Evolutionary conservation across 2,888 invertebrate species (phyloP).

Genomic region (Altica lythri): DNA sequence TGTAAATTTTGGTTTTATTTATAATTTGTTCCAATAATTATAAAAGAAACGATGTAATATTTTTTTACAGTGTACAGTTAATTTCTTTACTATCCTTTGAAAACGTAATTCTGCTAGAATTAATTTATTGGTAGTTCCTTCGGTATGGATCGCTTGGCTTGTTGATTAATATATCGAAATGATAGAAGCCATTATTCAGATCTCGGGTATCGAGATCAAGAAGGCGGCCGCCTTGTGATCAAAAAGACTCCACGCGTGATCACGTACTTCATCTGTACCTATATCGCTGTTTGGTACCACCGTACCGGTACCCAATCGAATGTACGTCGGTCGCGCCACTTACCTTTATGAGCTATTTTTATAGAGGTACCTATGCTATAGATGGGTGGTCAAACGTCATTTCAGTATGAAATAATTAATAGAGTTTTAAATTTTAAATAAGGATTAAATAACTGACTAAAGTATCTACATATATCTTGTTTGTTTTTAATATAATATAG

Average conservation of each 20-base stretch:
- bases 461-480: too few species aligned
- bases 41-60: too few species aligned
- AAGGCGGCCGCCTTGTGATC: conserved; percentile 51
- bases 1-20: too few species aligned
- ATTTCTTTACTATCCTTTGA: conserved; percentile 6
- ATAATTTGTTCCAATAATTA: too few species aligned
- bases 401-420: too few species aligned
- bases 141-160: conserved; percentile 22
- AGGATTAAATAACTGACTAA: too few species aligned
- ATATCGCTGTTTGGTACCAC: conserved; percentile 10
- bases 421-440: too few species aligned
- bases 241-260: conserved; percentile 52
- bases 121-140: conserved; percentile 17
- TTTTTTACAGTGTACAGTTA: conserved; percentile 1
- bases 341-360: background rate
- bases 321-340: conserved; percentile 9
- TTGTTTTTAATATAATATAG: too few species aligned
- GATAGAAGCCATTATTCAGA: conserved; percentile 49
- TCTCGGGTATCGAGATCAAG: conserved; percentile 34
- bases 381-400: background rate
- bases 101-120: conserved; percentile 10
- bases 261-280: conserved; percentile 44
- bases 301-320: conserved; percentile 5
- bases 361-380: background rate
- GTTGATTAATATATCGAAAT: conserved; percentile 50